Percentiles rank a stretch among this genome's conserved stretches.
These are phyloP conservation scores for Numida meleagris DNA, from an alignment of 2,113 vertebrate genomes.

Conservation along the genomic window DNA sequence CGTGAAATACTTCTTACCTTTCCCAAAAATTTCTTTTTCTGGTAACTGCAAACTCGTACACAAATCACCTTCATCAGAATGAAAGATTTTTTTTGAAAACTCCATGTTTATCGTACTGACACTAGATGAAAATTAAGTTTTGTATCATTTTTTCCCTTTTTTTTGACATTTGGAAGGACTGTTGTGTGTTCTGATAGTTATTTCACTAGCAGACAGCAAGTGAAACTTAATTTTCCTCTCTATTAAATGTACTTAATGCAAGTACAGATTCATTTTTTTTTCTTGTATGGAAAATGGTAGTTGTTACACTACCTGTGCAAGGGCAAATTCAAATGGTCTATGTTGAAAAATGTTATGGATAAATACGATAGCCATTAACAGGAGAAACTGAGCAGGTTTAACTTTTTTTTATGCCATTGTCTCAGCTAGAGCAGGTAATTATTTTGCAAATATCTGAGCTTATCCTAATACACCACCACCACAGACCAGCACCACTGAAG, in stretches of 20 bases:
- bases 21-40: neutral
- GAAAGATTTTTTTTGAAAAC: neutral
- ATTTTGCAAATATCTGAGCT: neutral
- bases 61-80: neutral
- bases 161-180: neutral
- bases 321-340: neutral
- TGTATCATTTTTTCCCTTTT: neutral
- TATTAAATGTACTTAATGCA: neutral
- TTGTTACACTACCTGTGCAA: neutral
- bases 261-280: neutral
- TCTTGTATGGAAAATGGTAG: neutral
- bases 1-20: neutral
- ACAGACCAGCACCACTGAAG: neutral
- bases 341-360: neutral
- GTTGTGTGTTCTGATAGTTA: neutral
- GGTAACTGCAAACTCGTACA: neutral
- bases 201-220: constrained; percentile 3
- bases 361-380: neutral
- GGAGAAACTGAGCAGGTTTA: neutral
- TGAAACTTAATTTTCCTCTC: constrained; percentile 14
- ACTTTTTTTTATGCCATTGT: neutral
- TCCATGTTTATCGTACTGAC: neutral
- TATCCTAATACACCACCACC: neutral
- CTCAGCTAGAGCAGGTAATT: constrained; percentile 18
- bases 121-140: neutral